Evolutionary conservation across 1,140 invertebrate genomes (phyloP), one percentile per base, ranked within the genome.

Genomic region (Drosophila kohkoa): DNA sequence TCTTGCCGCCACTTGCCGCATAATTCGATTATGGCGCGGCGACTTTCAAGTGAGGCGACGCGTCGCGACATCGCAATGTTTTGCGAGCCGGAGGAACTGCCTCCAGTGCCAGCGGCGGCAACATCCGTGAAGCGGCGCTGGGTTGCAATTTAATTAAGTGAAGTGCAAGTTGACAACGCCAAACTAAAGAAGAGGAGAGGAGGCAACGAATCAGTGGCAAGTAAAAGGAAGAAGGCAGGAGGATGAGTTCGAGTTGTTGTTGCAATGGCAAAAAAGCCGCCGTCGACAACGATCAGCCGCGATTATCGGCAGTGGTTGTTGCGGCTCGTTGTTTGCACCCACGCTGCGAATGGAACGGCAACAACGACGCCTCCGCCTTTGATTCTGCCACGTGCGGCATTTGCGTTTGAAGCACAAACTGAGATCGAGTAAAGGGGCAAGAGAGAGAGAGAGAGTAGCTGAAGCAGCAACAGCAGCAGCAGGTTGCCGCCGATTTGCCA

Each of bases 91-190:
- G 41, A 49, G 46, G 32, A 62, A 38, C 54, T 68, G 66, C 35
- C 57, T 16, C 45, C 32, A 60, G 13, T n/a, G 66, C 13, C 54
- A 28, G 45, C 3, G 15, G 52, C 65, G 71, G 57, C 77, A 5
- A 82, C 80, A 87, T 87, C 83, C 83, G 83, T 71, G 76, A 59
- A 63, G 62, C 83, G 80, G 67, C 76, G 83, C 83, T 88, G 73
- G 62, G 83, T 75, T 87, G 83, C 83, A 87, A 87, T 87, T 87
- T 87, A 87, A 87, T 87, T 87, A 87, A 87, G 85, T 71, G 80
- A 88, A 87, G 83, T 87, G 80, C 80, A 88, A 79, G 70, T 77
- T 62, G 75, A 55, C 75, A 75, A 48, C 46, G 32, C 46, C 46
- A 38, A 25, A 38, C 38, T 35, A 46, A 46, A 10, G 20, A 30